These are phyloP conservation scores for Anastatus disparis DNA, from an alignment of 1,140 invertebrate genomes.

Conservation along the genomic window DNA sequence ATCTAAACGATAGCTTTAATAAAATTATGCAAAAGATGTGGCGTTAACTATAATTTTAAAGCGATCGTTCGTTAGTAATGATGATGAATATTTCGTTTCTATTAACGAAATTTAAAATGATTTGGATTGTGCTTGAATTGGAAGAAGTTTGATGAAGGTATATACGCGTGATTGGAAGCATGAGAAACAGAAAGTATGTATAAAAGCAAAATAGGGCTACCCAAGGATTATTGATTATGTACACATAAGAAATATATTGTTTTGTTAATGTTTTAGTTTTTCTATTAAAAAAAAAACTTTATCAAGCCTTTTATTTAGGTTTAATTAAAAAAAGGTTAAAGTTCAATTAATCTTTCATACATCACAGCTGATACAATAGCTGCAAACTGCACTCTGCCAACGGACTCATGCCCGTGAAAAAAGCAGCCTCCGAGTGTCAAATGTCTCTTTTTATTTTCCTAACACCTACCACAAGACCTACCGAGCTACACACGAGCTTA, in stretches of 20 bases:
- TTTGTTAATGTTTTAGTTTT: conserved; percentile 53
- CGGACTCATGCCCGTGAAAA: conserved; percentile 58
- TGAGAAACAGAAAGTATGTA: conserved; percentile 51
- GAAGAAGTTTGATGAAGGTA: conserved; percentile 23
- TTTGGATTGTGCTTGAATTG: conserved; percentile 13
- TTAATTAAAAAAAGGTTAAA: conserved; percentile 29
- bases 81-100: conserved; percentile 16
- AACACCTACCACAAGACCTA: conserved; percentile 64
- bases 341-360: conserved; percentile 56
- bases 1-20: conserved; percentile 32
- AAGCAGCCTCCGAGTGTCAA: conserved; percentile 63
- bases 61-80: conserved; percentile 51
- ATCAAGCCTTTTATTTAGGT: conserved; percentile 7
- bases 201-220: conserved; percentile 43
- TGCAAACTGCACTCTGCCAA: conserved; percentile 66
- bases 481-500: conserved; percentile 68
- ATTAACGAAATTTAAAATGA: conserved; percentile 3
- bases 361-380: conserved; percentile 59
- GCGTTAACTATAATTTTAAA: conserved; percentile 48
- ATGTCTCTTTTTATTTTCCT: conserved; percentile 64
- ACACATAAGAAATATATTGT: conserved; percentile 53
- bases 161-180: conserved; percentile 49
- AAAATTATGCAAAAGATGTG: conserved; percentile 15
- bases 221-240: conserved; percentile 52
- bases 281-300: conserved; percentile 24